Percentiles rank a stretch among this genome's conserved stretches.
These are phyloP conservation scores for Pteromalus puparum DNA, from an alignment of 1,140 invertebrate genomes.

Conservation along the genomic window DNA sequence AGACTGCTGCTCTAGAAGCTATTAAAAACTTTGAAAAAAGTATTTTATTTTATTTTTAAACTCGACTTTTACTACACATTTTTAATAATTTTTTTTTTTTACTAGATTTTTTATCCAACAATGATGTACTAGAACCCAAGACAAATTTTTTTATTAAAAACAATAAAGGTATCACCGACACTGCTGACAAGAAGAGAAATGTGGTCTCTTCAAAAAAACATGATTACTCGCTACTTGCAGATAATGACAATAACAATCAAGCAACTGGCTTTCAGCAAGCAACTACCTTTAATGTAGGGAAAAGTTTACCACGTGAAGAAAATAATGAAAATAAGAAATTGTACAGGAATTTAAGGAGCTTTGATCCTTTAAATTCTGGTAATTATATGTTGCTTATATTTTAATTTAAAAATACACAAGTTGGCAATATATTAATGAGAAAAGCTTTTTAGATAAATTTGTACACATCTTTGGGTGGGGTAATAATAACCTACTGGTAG, in stretches of 20 bases:
- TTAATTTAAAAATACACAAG: conserved; percentile 1
- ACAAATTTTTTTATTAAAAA: conserved; percentile 44
- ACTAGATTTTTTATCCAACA: conserved; percentile 54
- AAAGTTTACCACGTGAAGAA: not conserved
- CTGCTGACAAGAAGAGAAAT: conserved; percentile 8
- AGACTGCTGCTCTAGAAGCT: conserved; percentile 55
- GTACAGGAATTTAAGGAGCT: conserved; percentile 26
- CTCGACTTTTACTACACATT: not conserved
- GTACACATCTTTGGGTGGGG: conserved; percentile 42
- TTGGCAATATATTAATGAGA: not conserved
- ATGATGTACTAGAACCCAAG: conserved; percentile 49
- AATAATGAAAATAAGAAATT: conserved; percentile 44
- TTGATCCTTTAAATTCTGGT: conserved; percentile 46
- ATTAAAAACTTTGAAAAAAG: conserved; percentile 63
- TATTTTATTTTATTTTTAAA: conserved; percentile 54
- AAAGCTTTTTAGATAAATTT: conserved; percentile 27
- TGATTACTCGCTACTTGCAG: conserved; percentile 6
- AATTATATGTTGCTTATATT: conserved; percentile 10
- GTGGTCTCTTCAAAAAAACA: conserved; percentile 7
- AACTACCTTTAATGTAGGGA: not conserved
- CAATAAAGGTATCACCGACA: conserved; percentile 28
- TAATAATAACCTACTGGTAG: conserved; percentile 67
- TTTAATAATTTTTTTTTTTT: conserved; percentile 47
- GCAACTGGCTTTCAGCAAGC: not conserved
- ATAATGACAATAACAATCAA: conserved; percentile 50